Conservation (phyloP, 2,888 invertebrate species). For the Perizoma affinitatum region DNA sequence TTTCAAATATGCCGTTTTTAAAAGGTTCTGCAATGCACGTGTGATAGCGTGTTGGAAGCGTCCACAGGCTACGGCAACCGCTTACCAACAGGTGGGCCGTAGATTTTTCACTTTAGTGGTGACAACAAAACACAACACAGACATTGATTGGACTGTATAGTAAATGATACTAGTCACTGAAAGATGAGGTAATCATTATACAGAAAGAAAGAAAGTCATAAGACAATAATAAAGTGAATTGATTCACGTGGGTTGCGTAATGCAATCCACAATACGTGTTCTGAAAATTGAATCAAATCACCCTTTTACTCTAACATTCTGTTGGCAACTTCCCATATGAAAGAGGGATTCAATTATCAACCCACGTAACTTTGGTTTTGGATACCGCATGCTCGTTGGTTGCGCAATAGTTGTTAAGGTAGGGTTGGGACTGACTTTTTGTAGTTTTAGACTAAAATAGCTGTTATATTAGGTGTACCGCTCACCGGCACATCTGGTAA, state of each 20-base stretch:
- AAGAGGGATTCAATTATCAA: slow-evolving; percentile 27
- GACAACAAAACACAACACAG: no score
- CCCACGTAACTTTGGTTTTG: slow-evolving; percentile 27
- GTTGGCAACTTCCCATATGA: slow-evolving; percentile 26
- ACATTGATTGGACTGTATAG: no score
- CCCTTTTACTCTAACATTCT: slow-evolving; percentile 21
- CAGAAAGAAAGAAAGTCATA: no score
- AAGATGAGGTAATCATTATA: no score
- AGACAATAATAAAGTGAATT: slow-evolving; percentile 16
- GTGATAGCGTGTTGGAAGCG: no score
- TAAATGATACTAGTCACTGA: no score
- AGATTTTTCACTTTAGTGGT: no score
- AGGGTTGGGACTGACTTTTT: slow-evolving; percentile 10
- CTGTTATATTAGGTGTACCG: slow-evolving; percentile 4
- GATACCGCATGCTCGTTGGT: slow-evolving; percentile 22
- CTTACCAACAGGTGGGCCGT: no score
- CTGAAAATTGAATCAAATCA: slow-evolving; percentile 23
- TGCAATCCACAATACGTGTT: slow-evolving; percentile 25
- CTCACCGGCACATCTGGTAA: not conserved
- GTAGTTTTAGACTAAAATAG: slow-evolving; percentile 9
- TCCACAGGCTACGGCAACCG: no score
- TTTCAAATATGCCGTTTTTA: no score
- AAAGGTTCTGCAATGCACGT: no score
- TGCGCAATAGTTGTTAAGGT: slow-evolving; percentile 17
- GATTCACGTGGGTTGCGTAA: slow-evolving; percentile 24